These are phyloP conservation scores for Atrichornis clamosus DNA, from an alignment of 2,113 vertebrate species.

Conservation along the genomic window DNA sequence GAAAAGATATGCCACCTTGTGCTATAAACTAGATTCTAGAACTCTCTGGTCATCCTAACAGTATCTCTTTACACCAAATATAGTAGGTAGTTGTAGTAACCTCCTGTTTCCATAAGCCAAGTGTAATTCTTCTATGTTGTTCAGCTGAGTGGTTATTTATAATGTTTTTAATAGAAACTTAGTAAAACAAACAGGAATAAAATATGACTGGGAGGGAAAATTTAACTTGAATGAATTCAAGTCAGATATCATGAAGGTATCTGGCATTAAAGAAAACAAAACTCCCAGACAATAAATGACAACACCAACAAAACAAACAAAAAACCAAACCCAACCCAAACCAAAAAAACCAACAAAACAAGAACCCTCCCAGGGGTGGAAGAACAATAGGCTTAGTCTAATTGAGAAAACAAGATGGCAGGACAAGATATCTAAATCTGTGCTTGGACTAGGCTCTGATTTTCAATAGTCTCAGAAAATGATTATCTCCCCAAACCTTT, in stretches of 20 bases:
- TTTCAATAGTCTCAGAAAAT: background rate
- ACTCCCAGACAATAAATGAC: rapidly evolving
- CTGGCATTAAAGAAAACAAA: background rate
- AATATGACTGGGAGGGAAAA: background rate
- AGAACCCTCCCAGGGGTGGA: rapidly evolving
- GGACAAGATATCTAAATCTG: background rate
- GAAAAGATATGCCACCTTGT: background rate
- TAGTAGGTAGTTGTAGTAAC: background rate
- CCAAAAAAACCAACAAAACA: rapidly evolving
- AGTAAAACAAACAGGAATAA: background rate
- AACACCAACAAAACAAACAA: background rate
- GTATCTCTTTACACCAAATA: background rate
- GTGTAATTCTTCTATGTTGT: background rate
- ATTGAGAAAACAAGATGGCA: background rate
- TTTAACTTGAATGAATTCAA: background rate
- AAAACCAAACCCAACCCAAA: background rate
- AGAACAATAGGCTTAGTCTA: background rate
- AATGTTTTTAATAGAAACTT: background rate
- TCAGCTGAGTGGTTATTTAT: background rate
- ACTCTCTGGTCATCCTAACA: background rate
- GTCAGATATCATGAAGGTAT: background rate
- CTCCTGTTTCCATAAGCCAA: background rate
- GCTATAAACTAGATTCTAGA: background rate
- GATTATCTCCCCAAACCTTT: background rate
- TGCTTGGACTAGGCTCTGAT: background rate